Conservation (phyloP, 2,888 invertebrate genomes). For the Uloborus plumipes region DNA sequence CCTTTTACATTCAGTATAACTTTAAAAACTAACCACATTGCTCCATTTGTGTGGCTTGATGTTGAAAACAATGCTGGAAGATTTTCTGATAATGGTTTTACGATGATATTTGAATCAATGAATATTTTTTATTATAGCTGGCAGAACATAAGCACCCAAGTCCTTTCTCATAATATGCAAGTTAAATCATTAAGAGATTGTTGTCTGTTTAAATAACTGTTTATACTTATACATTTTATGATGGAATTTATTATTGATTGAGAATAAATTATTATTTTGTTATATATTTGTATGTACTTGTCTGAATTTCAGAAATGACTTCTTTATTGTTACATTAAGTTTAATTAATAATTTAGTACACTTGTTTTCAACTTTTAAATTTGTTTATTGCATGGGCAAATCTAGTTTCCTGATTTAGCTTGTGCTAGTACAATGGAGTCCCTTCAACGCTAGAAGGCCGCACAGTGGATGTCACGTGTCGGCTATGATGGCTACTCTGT, state of each 20-base stretch:
- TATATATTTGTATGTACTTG: no score
- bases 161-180: conserved; percentile 14
- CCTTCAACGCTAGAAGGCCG: no score
- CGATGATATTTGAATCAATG: conserved; percentile 48
- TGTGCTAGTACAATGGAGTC: no score
- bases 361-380: no score
- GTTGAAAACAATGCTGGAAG: conserved; percentile 73
- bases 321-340: no score
- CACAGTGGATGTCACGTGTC: no score
- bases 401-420: no score
- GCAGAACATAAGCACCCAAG: background rate
- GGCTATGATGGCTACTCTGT: no score
- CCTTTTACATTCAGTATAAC: conserved; percentile 42
- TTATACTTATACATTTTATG: background rate
- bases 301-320: no score
- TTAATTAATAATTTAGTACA: no score
- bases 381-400: no score
- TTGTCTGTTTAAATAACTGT: conserved; percentile 3
- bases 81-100: conserved; percentile 84
- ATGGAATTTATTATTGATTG: background rate
- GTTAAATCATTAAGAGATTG: conserved; percentile 25
- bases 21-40: conserved; percentile 71
- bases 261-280: background rate
- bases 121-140: conserved; percentile 33
- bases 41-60: conserved; percentile 78